Percentiles rank a stretch among this genome's conserved stretches.
Conservation (phyloP, 2,113 vertebrate genomes). For the Equus przewalskii region DNA sequence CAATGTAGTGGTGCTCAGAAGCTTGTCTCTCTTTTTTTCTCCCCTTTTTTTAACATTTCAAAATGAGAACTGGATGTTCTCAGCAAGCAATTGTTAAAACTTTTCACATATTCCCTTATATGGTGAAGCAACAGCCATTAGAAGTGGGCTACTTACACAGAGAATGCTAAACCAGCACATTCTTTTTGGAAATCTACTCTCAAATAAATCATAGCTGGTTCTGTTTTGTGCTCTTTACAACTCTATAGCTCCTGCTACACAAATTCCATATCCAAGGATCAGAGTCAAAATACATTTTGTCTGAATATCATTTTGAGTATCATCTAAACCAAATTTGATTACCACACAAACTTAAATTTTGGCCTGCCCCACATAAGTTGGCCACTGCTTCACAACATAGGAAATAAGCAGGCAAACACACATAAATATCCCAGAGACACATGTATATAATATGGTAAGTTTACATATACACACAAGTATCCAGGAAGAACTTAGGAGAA, state of each 20-base stretch:
- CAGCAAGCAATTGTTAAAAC: slow-evolving; percentile 90
- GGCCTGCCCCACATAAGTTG: background rate
- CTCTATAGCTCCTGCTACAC: slow-evolving; percentile 37
- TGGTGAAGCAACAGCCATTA: slow-evolving; percentile 86
- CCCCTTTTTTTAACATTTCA: slow-evolving; percentile 64
- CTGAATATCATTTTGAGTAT: slow-evolving; percentile 58
- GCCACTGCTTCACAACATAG: slow-evolving; percentile 88
- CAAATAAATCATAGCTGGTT: slow-evolving; percentile 58
- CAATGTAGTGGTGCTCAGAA: slow-evolving; percentile 88
- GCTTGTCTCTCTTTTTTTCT: slow-evolving; percentile 69
- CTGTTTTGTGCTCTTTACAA: background rate
- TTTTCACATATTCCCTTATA: slow-evolving; percentile 85
- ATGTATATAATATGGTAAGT: slow-evolving; percentile 86
- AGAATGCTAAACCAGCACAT: slow-evolving; percentile 46
- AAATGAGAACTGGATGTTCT: slow-evolving; percentile 83
- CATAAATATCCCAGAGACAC: slow-evolving; percentile 88
- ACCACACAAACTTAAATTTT: background rate
- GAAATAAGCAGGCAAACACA: slow-evolving; percentile 89
- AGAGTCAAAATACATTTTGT: slow-evolving; percentile 55
- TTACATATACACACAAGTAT: slow-evolving; percentile 84
- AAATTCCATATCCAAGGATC: slow-evolving; percentile 47
- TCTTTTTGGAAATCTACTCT: slow-evolving; percentile 28
- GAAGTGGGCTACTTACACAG: slow-evolving; percentile 50
- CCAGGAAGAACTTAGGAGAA: slow-evolving; percentile 84
- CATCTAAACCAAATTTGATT: slow-evolving; percentile 52